Conservation (phyloP, 2,113 vertebrate species). For the Hippocampus abdominalis region DNA sequence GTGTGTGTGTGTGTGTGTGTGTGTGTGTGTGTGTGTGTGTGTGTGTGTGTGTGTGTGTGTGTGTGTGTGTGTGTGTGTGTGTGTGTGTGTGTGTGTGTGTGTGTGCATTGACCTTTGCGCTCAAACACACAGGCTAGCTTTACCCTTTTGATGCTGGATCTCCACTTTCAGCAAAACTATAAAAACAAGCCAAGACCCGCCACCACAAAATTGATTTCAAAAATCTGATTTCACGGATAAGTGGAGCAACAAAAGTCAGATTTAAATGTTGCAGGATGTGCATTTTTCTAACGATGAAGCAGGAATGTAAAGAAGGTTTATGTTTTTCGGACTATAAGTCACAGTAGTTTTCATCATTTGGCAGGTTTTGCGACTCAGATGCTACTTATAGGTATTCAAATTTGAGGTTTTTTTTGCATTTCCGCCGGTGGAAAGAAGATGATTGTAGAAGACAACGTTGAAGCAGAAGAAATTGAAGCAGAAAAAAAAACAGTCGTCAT, state of each 20-base stretch:
- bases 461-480: too few relatives aligned
- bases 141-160: not conserved
- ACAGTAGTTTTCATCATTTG: too few relatives aligned
- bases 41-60: slow-evolving; percentile 5
- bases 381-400: too few relatives aligned
- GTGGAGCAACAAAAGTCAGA: too few relatives aligned
- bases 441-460: too few relatives aligned
- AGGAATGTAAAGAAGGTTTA: not conserved
- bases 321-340: too few relatives aligned
- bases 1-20: not conserved
- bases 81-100: not conserved
- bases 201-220: not conserved
- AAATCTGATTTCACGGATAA: not conserved
- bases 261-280: too few relatives aligned
- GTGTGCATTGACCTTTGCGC: slow-evolving; percentile 7
- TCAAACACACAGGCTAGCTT: not conserved
- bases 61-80: not conserved
- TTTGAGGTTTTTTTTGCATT: too few relatives aligned
- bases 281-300: not conserved
- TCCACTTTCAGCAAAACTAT: not conserved
- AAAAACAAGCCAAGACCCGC: not conserved
- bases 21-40: not conserved
- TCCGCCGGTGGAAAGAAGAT: too few relatives aligned
- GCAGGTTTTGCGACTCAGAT: too few relatives aligned
- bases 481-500: too few relatives aligned